A percentile compares a stretch with the other conserved stretches of the same genome.
phyloP scores from a whole-genome alignment of 1,140 invertebrate species.

The Eciton burchellii region DNA sequence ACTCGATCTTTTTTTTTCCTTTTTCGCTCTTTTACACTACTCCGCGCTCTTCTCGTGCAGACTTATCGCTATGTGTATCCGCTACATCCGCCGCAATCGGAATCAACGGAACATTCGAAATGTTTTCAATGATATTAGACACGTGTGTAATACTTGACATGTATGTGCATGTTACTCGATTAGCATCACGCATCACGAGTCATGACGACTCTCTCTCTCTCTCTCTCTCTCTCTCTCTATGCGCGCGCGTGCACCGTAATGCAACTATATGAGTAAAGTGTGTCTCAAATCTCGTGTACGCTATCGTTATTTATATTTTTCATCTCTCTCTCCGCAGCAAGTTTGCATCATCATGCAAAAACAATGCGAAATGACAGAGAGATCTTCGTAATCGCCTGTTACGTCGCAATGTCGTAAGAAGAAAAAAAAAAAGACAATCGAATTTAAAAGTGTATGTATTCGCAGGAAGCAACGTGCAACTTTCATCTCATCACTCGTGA shows the following conservation, averaged over 20 bases:
- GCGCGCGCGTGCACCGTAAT: too few species aligned
- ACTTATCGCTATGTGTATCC: background rate
- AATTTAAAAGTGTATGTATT: background rate
- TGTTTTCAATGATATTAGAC: conserved; percentile 33
- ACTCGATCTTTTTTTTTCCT: background rate
- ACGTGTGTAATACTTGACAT: conserved; percentile 26
- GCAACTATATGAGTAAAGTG: conserved; percentile 31
- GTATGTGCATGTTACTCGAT: background rate
- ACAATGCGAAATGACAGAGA: too few species aligned
- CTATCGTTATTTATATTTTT: conserved; percentile 4
- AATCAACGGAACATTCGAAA: conserved; percentile 6
- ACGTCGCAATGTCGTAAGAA: too few species aligned
- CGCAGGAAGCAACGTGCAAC: background rate
- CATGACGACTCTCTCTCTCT: too few species aligned
- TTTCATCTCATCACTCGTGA: background rate
- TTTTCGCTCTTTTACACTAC: conserved; percentile 4
- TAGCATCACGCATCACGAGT: conserved; percentile 36
- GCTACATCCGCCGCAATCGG: conserved; percentile 7
- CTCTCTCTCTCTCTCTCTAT: too few species aligned
- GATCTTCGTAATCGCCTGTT: too few species aligned
- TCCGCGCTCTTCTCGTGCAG: conserved; percentile 1
- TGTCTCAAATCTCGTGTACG: conserved; percentile 12
- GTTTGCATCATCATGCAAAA: conserved; percentile 13
- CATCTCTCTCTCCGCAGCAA: background rate
- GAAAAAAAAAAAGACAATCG: background rate